Base-by-base conservation (phyloP, 1,140 invertebrate genomes). In the Drosophila lini region DNA sequence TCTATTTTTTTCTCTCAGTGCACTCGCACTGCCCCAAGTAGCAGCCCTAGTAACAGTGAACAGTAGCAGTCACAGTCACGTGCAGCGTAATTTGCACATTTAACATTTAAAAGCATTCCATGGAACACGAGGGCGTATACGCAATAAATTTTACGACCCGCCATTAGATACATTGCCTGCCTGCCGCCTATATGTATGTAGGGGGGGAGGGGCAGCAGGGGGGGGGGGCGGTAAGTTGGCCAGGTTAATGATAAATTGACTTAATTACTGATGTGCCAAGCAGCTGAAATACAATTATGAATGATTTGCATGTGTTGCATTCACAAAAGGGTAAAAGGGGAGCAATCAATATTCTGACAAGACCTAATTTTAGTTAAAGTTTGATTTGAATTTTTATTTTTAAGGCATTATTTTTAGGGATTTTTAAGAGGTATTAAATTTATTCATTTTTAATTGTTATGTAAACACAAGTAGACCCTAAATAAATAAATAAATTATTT, bases 61-160 rank as follows among this genome's bases (percentile, higher is more conserved):
- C 62, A 65, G 74, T 61, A 59, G 63, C 80, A 81, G 78, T 74
- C 75, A 61, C 74, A 63, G 79, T 77, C 82, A 85, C 82, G 83
- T 85, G 82, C 82, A 80, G 58, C 79, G 79, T 86, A 86, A 85
- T 85, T 86, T 86, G 76, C 70, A 85, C 83, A 79, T 88, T 88
- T 88, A 88, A 88, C 82, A 86, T 86, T 86, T 86, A 82, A 86
- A 71, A 86, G 82, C 83, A 76, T 81, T 68, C 74, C 70, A 64
- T 79, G 57, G 75, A 65, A 88, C 77, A 88, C 80, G 80, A 81
- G 58, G 83, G 83, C 83, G 83, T 88, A 86, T 86, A 86, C 83
- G 83, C 83, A 86, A 86, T 86, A 86, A 88, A 86, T 86, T 86
- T 86, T 80, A 86, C 83, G 83, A 86, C 71, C 83, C 75, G 84